These are phyloP conservation scores for Adrianichthys oophorus DNA, from an alignment of 2,797 vertebrate genomes.

Conservation along the genomic window DNA sequence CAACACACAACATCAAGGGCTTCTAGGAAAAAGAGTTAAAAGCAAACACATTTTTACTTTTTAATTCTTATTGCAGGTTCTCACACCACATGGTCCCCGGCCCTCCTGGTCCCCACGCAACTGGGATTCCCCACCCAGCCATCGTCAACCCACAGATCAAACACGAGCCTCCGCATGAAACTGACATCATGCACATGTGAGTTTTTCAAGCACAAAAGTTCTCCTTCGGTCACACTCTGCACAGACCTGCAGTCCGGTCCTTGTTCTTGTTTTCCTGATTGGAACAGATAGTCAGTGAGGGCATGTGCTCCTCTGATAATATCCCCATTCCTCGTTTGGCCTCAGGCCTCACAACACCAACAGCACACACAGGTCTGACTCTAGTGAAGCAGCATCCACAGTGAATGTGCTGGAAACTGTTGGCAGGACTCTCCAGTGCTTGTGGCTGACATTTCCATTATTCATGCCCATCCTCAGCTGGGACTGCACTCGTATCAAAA, in stretches of 20 bases:
- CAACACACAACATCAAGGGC: no score
- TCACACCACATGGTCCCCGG: slow-evolving; percentile 99
- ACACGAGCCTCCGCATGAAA: slow-evolving; percentile 94
- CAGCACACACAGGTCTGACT: slow-evolving; percentile 64
- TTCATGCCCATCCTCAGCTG: slow-evolving; percentile 42
- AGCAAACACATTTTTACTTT: slow-evolving; percentile 1
- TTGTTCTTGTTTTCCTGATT: slow-evolving; percentile 62
- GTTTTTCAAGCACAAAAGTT: slow-evolving; percentile 59
- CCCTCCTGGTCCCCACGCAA: slow-evolving; percentile 93
- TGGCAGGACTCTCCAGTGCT: slow-evolving; percentile 49
- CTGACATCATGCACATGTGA: slow-evolving; percentile 98
- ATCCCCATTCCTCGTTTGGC: slow-evolving; percentile 63
- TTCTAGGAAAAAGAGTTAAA: background rate
- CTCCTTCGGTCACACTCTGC: slow-evolving; percentile 15
- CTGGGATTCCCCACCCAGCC: slow-evolving; percentile 98
- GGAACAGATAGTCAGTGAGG: slow-evolving; percentile 61
- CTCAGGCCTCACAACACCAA: slow-evolving; percentile 64
- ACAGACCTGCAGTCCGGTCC: slow-evolving; percentile 48
- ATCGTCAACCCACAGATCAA: slow-evolving; percentile 99
- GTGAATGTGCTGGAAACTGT: slow-evolving; percentile 36
- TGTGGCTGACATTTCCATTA: slow-evolving; percentile 61
- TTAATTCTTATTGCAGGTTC: slow-evolving; percentile 83
- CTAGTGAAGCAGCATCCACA: slow-evolving; percentile 49
- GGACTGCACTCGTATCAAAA: slow-evolving; percentile 34
- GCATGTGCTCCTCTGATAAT: slow-evolving; percentile 65